phyloP scores from a whole-genome alignment of 2,113 vertebrate species.

The Alexandromys fortis region DNA sequence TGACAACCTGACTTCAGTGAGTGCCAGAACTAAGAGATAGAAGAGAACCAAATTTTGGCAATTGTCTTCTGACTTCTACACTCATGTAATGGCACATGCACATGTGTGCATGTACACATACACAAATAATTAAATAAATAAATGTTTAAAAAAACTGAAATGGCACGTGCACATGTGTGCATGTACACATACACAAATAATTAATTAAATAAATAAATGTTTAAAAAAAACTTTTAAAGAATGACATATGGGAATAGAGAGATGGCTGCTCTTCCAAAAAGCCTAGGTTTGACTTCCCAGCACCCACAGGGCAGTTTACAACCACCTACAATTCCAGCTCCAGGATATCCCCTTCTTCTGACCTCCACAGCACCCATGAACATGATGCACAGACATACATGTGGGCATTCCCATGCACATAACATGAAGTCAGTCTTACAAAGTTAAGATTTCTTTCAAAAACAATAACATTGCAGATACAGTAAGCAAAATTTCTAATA shows the following conservation, averaged over 20 bases:
- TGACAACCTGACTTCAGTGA: not conserved
- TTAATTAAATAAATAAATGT: not conserved
- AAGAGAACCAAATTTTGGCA: not conserved
- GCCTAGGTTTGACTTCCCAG: not conserved
- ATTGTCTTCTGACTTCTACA: not conserved
- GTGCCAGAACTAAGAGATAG: not conserved
- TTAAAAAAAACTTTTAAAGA: not conserved
- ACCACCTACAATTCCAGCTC: not conserved
- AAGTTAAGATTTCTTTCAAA: not conserved
- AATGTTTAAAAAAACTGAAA: not conserved
- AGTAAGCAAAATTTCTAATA: constrained; percentile 41
- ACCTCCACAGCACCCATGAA: not conserved
- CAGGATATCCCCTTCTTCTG: not conserved
- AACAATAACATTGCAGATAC: not conserved
- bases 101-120: not conserved
- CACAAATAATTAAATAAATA: too few species aligned
- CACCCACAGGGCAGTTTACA: not conserved
- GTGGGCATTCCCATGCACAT: not conserved
- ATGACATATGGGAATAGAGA: not conserved
- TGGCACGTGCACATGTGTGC: not conserved
- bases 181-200: not conserved
- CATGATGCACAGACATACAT: not conserved
- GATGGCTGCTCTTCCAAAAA: not conserved
- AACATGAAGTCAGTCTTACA: not conserved
- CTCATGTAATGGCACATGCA: not conserved